Conservation (phyloP, 64 coral and sea anemone genomes). For the Cladopsammia gracilis region DNA sequence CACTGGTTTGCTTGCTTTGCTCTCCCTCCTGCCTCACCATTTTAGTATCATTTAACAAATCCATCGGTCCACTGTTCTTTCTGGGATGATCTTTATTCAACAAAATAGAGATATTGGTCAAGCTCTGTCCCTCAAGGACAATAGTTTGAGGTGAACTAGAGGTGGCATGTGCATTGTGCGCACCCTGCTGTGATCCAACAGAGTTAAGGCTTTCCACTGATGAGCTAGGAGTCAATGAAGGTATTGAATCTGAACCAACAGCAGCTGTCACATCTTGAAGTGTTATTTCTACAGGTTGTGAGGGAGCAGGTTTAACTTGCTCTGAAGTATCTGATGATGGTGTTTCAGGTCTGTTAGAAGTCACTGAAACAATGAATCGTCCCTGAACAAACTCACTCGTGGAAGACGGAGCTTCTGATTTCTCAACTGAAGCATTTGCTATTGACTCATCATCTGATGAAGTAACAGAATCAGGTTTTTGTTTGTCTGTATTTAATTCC, state of each 20-base stretch:
- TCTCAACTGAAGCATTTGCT: background rate
- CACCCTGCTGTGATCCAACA: slow-evolving; percentile 59
- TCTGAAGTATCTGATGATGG: slow-evolving; percentile 26
- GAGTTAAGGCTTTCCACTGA: slow-evolving; percentile 94
- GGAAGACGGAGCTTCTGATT: background rate
- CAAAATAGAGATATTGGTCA: background rate
- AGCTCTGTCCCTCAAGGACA: background rate
- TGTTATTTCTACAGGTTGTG: slow-evolving; percentile 40
- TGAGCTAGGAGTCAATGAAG: slow-evolving; percentile 88
- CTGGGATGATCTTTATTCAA: slow-evolving; percentile 5
- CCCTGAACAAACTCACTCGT: slow-evolving; percentile 33
- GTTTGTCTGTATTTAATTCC: slow-evolving; percentile 1
- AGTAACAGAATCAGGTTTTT: background rate
- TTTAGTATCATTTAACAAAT: slow-evolving; percentile 4
- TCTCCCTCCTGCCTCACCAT: slow-evolving; percentile 19
- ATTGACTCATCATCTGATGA: slow-evolving; percentile 27
- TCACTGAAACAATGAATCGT: slow-evolving; percentile 42
- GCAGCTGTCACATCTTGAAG: slow-evolving; percentile 59
- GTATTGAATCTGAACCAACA: slow-evolving; percentile 28
- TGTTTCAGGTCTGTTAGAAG: slow-evolving; percentile 30
- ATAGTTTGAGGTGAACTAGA: slow-evolving; percentile 78
- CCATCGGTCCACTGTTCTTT: slow-evolving; percentile 61
- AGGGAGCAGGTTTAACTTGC: background rate
- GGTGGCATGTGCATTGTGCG: background rate
- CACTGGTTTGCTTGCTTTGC: background rate